Percentiles rank a stretch among this genome's conserved stretches.
Conservation (phyloP, 2,888 invertebrate genomes). For the Carcina quercana region DNA sequence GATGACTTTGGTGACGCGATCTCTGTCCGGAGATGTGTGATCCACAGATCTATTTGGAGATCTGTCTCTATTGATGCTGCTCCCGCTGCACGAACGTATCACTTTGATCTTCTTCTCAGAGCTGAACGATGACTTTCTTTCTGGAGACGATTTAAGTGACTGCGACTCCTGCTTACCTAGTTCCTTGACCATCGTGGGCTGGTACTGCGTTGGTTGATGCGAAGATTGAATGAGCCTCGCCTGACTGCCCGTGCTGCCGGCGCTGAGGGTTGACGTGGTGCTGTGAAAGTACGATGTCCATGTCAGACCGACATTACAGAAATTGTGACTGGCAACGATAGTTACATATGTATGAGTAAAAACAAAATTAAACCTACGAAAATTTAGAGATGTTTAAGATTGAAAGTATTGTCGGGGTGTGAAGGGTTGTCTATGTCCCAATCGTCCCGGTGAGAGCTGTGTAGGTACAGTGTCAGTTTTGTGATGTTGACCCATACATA, state of each 20-base stretch:
- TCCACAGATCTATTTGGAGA: constrained; percentile 52
- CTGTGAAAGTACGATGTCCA: constrained; percentile 61
- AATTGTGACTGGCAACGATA: constrained; percentile 15
- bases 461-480: constrained; percentile 34
- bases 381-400: constrained; percentile 24
- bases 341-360: constrained; percentile 60
- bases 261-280: constrained; percentile 94
- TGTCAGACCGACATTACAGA: not conserved
- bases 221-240: constrained; percentile 95
- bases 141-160: constrained; percentile 70
- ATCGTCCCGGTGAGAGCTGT: constrained; percentile 27
- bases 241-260: constrained; percentile 94
- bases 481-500: constrained; percentile 51
- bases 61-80: constrained; percentile 59
- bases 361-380: constrained; percentile 47
- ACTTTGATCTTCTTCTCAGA: constrained; percentile 60
- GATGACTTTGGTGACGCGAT: constrained; percentile 66
- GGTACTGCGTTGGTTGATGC: constrained; percentile 93
- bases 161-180: constrained; percentile 84
- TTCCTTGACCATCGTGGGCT: constrained; percentile 90
- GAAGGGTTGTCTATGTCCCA: no score
- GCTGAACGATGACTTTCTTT: constrained; percentile 39
- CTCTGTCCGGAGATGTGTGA: constrained; percentile 50
- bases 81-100: constrained; percentile 72
- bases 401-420: constrained; percentile 19